Conservation (phyloP, 2,113 vertebrate genomes). For the Microtus pennsylvanicus region DNA sequence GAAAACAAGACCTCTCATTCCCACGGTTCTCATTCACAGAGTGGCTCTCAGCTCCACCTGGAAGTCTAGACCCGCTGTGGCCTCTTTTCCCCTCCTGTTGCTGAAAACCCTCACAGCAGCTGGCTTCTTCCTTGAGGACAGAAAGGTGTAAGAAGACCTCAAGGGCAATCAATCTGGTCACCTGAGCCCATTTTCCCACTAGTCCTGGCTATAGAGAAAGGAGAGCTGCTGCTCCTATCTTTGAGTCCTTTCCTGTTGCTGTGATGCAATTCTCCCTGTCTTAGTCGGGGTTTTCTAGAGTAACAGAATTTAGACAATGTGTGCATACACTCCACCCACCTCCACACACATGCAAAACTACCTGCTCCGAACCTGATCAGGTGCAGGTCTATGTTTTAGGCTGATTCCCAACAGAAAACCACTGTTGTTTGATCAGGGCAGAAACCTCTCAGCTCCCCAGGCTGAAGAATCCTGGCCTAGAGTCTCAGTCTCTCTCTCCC, state of each 20-base stretch:
- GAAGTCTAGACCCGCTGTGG: neutral
- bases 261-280: neutral
- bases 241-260: too few relatives aligned
- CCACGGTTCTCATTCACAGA: neutral
- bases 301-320: neutral
- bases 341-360: neutral
- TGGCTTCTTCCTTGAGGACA: neutral
- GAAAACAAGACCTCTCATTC: neutral
- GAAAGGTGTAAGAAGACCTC: neutral
- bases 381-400: neutral
- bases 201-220: neutral
- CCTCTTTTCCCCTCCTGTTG: neutral
- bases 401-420: neutral
- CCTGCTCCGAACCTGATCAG: neutral
- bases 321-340: neutral
- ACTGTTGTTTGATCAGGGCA: neutral
- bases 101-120: neutral
- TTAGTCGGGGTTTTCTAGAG: too few relatives aligned
- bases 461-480: neutral
- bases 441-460: neutral
- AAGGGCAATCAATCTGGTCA: neutral
- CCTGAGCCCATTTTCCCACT: neutral
- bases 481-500: neutral
- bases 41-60: neutral
- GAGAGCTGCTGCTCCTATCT: neutral